Conservation (phyloP, 2,797 vertebrate genomes). For the Eurystomus glaucurus region DNA sequence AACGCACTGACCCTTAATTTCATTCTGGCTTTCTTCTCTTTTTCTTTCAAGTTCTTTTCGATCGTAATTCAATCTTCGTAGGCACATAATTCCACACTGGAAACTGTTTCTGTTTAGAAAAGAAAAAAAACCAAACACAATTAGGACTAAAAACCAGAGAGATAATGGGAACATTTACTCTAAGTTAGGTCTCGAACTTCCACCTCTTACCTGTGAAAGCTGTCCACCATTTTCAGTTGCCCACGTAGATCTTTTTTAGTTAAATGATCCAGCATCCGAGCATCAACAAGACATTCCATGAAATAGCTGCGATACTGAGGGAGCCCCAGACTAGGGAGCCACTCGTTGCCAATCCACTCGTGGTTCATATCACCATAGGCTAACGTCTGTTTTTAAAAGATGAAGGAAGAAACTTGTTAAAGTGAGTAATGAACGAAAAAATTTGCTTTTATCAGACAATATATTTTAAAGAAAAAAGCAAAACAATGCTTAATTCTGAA, state of each 20-base stretch:
- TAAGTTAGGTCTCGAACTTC: background rate
- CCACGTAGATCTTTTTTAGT: slow-evolving; percentile 97
- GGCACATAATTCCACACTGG: slow-evolving; percentile 97
- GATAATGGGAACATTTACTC: background rate
- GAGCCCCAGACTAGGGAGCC: slow-evolving; percentile 94
- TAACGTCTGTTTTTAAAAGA: slow-evolving; percentile 85
- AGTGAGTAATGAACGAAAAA: background rate
- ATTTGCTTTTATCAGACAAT: background rate
- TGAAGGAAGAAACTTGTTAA: background rate
- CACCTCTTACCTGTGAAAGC: slow-evolving; percentile 91
- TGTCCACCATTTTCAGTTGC: slow-evolving; percentile 98
- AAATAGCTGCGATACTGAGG: slow-evolving; percentile 98
- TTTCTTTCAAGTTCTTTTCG: slow-evolving; percentile 93
- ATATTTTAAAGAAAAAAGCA: background rate
- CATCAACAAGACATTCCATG: slow-evolving; percentile 98
- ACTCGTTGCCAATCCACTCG: slow-evolving; percentile 98
- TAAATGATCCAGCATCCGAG: slow-evolving; percentile 97
- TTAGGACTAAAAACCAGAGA: background rate
- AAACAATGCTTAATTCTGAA: background rate
- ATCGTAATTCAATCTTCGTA: slow-evolving; percentile 96
- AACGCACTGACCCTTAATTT: slow-evolving; percentile 86
- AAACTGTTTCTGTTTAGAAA: slow-evolving; percentile 92
- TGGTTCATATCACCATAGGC: slow-evolving; percentile 99
- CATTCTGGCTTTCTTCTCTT: slow-evolving; percentile 90
- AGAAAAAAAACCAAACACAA: background rate